Evolutionary conservation across 2,888 invertebrate species (phyloP).

Genomic region (Hipparchia semele): DNA sequence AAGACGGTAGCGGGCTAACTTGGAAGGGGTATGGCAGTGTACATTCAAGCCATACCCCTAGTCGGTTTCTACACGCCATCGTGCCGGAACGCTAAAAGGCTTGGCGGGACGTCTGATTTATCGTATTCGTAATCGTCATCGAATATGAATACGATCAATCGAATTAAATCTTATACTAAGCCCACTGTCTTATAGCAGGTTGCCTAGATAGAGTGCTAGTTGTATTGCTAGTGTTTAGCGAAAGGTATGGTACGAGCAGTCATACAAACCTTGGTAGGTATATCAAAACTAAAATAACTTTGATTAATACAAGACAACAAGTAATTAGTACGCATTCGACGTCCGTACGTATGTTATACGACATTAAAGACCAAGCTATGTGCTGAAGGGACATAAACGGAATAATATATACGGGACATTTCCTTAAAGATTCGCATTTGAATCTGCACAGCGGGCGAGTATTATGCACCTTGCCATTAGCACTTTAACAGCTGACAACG

Average conservation of each 20-base stretch:
- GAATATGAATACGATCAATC: no score
- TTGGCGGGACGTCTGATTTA: no score
- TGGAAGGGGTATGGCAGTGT: no score
- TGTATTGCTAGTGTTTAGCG: no score
- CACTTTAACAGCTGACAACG: constrained; percentile 36
- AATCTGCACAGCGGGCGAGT: constrained; percentile 29
- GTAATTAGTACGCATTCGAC: constrained; percentile 28
- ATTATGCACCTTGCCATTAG: constrained; percentile 37
- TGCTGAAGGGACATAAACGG: constrained; percentile 35
- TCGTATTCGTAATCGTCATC: no score
- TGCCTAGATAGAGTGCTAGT: no score
- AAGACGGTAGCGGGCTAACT: no score
- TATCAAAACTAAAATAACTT: not conserved
- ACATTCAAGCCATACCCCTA: no score
- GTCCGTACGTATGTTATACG: constrained; percentile 24
- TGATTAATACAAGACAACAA: not conserved
- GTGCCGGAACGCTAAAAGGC: no score
- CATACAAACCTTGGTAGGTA: not conserved
- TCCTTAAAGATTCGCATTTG: constrained; percentile 38
- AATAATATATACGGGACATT: constrained; percentile 36
- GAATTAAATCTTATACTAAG: no score
- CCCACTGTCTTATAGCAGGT: no score
- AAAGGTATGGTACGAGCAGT: not conserved
- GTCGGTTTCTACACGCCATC: no score
- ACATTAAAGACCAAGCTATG: constrained; percentile 29